A percentile compares a stretch with the other conserved stretches of the same genome.
phyloP scores from a whole-genome alignment of 2,797 vertebrate genomes.

The Notolepis coatsorum region DNA sequence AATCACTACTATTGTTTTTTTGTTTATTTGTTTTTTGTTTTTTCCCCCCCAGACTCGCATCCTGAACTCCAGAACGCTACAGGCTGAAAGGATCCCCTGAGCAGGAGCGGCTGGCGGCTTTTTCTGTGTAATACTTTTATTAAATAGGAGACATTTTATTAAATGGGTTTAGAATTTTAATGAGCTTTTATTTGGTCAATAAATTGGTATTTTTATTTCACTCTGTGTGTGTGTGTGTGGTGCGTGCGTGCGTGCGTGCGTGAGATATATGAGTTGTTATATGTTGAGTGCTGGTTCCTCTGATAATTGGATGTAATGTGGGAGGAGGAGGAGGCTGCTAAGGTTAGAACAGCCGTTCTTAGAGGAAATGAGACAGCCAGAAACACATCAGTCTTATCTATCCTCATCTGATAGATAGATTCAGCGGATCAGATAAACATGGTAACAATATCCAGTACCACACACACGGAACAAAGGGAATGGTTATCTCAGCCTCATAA shows the following conservation, averaged over 20 bases:
- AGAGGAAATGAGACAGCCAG: not conserved
- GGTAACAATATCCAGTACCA: not conserved
- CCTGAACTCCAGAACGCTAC: conserved; percentile 83
- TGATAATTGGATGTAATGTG: not conserved
- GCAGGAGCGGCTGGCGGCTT: not conserved
- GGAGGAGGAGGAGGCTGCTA: not conserved
- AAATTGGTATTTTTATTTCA: not conserved
- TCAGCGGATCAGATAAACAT: not conserved
- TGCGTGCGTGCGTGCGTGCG: not conserved
- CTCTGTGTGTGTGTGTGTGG: not conserved
- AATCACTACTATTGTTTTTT: no score
- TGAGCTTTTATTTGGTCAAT: not conserved
- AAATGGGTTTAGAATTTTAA: no score
- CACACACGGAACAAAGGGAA: not conserved
- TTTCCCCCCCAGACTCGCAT: conserved; percentile 76
- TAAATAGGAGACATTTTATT: conserved; percentile 3
- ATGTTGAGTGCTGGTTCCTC: not conserved
- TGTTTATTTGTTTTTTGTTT: not conserved
- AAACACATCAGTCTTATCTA: not conserved
- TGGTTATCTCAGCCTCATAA: no score
- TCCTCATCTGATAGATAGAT: not conserved
- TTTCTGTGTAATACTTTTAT: not conserved
- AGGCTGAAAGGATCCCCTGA: conserved; percentile 91
- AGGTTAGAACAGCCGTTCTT: not conserved
- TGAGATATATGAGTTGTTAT: not conserved